Percentiles rank a stretch among this genome's conserved stretches.
Evolutionary conservation across 2,888 invertebrate species (phyloP).

Genomic region (Cerceris ruficornis): DNA sequence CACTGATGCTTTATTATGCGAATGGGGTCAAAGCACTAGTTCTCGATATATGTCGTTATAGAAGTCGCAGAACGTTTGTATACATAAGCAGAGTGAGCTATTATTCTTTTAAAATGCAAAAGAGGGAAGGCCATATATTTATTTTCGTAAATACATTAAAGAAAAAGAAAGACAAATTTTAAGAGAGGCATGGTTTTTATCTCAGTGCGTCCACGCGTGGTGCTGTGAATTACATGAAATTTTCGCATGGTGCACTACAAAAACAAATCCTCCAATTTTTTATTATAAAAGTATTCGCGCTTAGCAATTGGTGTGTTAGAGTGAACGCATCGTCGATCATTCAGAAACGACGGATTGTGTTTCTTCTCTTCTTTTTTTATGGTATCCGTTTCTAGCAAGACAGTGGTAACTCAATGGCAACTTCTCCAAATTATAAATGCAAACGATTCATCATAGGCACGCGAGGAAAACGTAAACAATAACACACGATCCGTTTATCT

Average conservation of each 20-base stretch:
- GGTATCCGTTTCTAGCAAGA: conserved; percentile 40
- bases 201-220: conserved; percentile 44
- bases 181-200: conserved; percentile 46
- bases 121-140: conserved; percentile 52
- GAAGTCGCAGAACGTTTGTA: conserved; percentile 45
- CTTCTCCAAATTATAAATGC: conserved; percentile 29
- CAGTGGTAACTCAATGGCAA: conserved; percentile 34
- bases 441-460: too few relatives aligned
- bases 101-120: conserved; percentile 53
- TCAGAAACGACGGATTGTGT: conserved; percentile 45
- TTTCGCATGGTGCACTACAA: conserved; percentile 40
- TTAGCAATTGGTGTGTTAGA: conserved; percentile 22
- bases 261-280: conserved; percentile 42
- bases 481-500: too few relatives aligned
- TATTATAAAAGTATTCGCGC: conserved; percentile 5
- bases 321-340: conserved; percentile 25
- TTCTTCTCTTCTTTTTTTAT: conserved; percentile 36
- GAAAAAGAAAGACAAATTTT: conserved; percentile 17
- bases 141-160: conserved; percentile 55
- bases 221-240: conserved; percentile 52
- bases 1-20: conserved; percentile 50
- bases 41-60: conserved; percentile 48
- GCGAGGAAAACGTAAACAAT: too few relatives aligned
- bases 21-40: conserved; percentile 50
- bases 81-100: conserved; percentile 51